Evolutionary conservation across 2,888 invertebrate species (phyloP).

Genomic region (Rapana venosa): DNA sequence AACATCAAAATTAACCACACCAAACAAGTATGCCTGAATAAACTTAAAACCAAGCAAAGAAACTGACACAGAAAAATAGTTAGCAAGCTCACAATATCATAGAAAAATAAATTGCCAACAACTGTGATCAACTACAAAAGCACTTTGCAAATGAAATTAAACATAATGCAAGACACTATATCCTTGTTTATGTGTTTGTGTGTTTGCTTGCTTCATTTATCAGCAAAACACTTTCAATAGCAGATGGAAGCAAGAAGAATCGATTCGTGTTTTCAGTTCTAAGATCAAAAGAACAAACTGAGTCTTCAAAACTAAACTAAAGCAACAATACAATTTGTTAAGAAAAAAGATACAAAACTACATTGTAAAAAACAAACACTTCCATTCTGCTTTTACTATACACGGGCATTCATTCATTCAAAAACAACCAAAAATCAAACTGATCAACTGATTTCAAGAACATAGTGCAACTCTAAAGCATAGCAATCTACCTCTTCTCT

Average conservation of each 20-base stretch:
- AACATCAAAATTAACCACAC: neutral
- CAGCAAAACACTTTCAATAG: neutral
- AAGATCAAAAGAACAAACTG: neutral
- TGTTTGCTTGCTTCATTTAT: neutral
- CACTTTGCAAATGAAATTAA: neutral
- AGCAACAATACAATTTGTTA: neutral
- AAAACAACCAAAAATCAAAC: no score
- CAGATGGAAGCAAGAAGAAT: neutral
- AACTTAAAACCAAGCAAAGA: neutral
- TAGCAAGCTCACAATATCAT: neutral
- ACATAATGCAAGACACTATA: neutral
- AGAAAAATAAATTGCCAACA: neutral
- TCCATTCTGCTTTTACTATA: no score
- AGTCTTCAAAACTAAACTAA: neutral
- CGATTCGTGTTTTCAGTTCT: neutral
- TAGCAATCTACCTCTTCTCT: neutral
- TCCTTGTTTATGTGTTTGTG: neutral
- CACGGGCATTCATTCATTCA: neutral
- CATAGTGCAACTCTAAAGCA: no score
- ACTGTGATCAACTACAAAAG: neutral
- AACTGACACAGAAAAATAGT: neutral
- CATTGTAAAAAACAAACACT: neutral
- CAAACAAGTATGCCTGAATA: neutral
- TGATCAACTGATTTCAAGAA: no score
- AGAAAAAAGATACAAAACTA: neutral